Evolutionary conservation across 2,888 invertebrate species (phyloP).

Genomic region (Drosophila meridionalis): DNA sequence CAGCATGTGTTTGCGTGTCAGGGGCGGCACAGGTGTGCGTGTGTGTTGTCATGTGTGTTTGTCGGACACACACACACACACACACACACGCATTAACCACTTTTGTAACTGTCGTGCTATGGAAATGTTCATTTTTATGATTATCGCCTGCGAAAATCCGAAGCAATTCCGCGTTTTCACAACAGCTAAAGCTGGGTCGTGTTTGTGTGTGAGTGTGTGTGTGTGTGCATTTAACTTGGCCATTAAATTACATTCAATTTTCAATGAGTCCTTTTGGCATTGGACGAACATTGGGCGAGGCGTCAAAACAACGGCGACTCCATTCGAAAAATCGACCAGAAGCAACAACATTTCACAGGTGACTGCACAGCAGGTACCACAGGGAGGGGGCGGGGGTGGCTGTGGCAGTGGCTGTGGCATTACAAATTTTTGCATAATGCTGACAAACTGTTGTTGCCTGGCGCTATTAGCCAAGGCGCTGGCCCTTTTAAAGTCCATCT

Average conservation of each 20-base stretch:
- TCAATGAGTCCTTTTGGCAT: conserved; percentile 69
- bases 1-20: conserved; percentile 21
- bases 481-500: conserved; percentile 37
- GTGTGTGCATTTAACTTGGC: conserved; percentile 54
- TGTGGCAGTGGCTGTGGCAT: conserved; percentile 31
- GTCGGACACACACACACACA: conserved; percentile 20
- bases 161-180: conserved; percentile 68
- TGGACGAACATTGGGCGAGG: conserved; percentile 26
- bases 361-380: conserved; percentile 22
- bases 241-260: conserved; percentile 79
- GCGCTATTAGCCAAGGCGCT: conserved; percentile 51
- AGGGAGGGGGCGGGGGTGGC: background rate
- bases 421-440: conserved; percentile 46
- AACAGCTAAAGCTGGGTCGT: conserved; percentile 14
- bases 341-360: conserved; percentile 26
- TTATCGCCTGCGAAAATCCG: conserved; percentile 71
- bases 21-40: conserved; percentile 1
- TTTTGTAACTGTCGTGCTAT: conserved; percentile 43
- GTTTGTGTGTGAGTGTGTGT: conserved; percentile 10
- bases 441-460: conserved; percentile 62
- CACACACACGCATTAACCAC: background rate
- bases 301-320: conserved; percentile 29
- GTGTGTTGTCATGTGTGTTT: conserved; percentile 15
- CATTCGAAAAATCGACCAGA: conserved; percentile 29
- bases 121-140: conserved; percentile 78